phyloP scores from a whole-genome alignment of 1,140 invertebrate genomes.

The Nylanderia fulva region DNA sequence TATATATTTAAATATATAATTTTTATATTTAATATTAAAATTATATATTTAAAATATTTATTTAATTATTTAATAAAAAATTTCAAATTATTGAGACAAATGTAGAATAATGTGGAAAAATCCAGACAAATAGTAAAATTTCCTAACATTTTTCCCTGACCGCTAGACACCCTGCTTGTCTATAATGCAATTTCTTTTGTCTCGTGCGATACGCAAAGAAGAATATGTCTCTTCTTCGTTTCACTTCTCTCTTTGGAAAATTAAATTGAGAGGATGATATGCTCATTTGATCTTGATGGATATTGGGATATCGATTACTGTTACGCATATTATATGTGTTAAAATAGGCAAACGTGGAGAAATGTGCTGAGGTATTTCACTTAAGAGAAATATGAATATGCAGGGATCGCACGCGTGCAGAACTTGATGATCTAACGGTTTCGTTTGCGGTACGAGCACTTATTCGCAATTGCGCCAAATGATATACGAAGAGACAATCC shows the following conservation, averaged over 20 bases:
- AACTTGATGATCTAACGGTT: constrained; percentile 51
- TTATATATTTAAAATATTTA: no score
- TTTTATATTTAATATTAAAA: no score
- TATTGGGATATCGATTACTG: not conserved
- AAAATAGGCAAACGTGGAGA: not conserved
- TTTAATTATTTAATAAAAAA: no score
- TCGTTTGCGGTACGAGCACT: constrained; percentile 28
- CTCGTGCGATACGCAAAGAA: not conserved
- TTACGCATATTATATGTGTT: not conserved
- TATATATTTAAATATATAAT: no score
- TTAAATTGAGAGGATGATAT: not conserved
- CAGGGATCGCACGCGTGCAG: constrained; percentile 6
- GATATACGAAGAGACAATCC: constrained; percentile 13
- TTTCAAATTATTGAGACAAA: no score
- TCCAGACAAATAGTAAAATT: no score
- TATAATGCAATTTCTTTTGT: not conserved
- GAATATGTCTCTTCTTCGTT: not conserved
- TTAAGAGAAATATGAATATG: constrained; percentile 31
- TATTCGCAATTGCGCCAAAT: constrained; percentile 21
- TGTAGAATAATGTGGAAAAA: no score
- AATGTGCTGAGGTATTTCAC: not conserved
- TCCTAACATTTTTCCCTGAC: no score
- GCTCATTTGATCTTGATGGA: not conserved
- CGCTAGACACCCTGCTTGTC: no score
- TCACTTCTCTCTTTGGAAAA: not conserved